Base-by-base conservation (phyloP, 1,140 invertebrate species). In the Formica selysi region DNA sequence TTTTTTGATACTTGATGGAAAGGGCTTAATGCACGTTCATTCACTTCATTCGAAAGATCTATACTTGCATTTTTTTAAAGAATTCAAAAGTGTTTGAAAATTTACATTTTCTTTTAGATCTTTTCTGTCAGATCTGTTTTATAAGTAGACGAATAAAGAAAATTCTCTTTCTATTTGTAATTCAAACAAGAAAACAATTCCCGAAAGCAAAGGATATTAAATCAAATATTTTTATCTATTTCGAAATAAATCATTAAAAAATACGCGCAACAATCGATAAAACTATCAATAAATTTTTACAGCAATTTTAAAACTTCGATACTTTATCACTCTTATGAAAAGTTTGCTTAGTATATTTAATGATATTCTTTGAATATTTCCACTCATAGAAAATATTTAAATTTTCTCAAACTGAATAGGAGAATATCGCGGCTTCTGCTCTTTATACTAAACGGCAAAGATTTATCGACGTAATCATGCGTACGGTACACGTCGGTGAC, bases 391-490 rank as follows among this genome's bases (percentile, higher is more conserved):
- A 44, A 71, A 71, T 32, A 81, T 73, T 81, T 32, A 48, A 61
- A 81, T 81, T 32, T 44, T 81, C 22, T 44, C n/a, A 13, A 22
- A 11, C 3, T 16, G 10, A 73, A 73, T 32, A 32, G 36, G 22
- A 29, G 65, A 73, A 44, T 74, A 59, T 44, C 68, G 38, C 36
- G 57, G 6, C 32, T 54, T 59, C 38, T 48, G 19, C 11, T 38
- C 48, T 80, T 80, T 57, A 38, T 29, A 61, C 3, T 54, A 61
- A 81, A 38, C 79, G 38, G 19, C 68, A 73, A 83, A 62, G 79
- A 90, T 90, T 90, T 87, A 90, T 90, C 61, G 88, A 65, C 62
- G 87, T 87, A 90, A 90, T 90, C 89, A 86, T 73, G 89, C 89
- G 86, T 87, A 70, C 54, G 76, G 76, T 84, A 89, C 80, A 86